These are phyloP conservation scores for Drosophila macrospina DNA, from an alignment of 2,888 invertebrate species.

Conservation along the genomic window DNA sequence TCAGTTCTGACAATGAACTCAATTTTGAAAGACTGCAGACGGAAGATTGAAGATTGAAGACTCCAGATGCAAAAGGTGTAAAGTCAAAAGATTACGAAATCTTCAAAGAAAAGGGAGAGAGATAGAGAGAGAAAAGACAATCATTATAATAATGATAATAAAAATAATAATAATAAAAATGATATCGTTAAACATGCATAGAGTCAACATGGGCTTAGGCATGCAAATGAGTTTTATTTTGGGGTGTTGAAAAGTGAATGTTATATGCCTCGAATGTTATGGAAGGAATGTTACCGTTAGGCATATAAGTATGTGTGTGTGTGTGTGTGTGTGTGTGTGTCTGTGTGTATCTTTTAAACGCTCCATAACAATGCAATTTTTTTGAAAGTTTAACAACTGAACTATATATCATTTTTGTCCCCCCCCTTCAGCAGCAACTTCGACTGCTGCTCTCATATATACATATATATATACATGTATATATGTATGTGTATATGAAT, in stretches of 20 bases:
- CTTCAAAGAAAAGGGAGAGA: constrained; percentile 1
- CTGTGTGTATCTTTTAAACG: neutral
- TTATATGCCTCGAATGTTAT: constrained; percentile 42
- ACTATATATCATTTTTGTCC: constrained; percentile 32
- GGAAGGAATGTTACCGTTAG: constrained; percentile 44
- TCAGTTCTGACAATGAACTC: constrained; percentile 69
- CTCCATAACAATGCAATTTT: constrained; percentile 58
- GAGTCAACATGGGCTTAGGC: constrained; percentile 28
- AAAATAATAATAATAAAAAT: constrained; percentile 46
- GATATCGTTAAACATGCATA: constrained; percentile 37
- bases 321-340: too few relatives aligned
- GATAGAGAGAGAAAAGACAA: too few relatives aligned
- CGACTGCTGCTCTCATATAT: neutral
- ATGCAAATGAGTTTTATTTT: constrained; percentile 48
- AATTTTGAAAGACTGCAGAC: constrained; percentile 18
- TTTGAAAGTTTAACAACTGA: constrained; percentile 60
- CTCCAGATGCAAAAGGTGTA: constrained; percentile 36
- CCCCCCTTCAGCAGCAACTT: neutral
- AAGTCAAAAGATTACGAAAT: constrained; percentile 65
- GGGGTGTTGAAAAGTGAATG: constrained; percentile 65
- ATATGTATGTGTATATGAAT: too few relatives aligned
- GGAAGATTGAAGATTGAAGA: constrained; percentile 14
- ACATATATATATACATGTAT: too few relatives aligned
- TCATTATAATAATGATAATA: constrained; percentile 13
- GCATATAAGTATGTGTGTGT: too few relatives aligned